Base-by-base conservation (phyloP, 2,113 vertebrate species). In the Rhinolophus ferrumequinum region DNA sequence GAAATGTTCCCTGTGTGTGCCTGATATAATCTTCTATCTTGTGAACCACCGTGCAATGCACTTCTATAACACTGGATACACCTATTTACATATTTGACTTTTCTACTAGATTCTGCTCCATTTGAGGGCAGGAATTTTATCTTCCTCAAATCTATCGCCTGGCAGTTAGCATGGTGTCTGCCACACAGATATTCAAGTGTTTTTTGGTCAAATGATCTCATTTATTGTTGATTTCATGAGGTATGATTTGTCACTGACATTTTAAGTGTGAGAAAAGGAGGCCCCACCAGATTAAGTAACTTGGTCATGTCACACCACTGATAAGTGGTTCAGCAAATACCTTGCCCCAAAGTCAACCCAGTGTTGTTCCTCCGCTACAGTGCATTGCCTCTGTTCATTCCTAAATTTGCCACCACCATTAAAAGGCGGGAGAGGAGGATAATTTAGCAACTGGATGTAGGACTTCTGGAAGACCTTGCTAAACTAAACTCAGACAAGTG, bases 241-340 rank as follows among this genome's bases (percentile, higher is more conserved):
- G 19, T 41, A 52, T 62, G 10, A 21, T 38, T 97, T 91, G 66
- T 66, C 82, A 60, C 70, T 90, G 69, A 67, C 9, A 69, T 87
- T 95, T 60, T 83, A 83, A 35, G 52, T 21, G 33, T 69, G 67
- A 54, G 35, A 16, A 50, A 77, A 83, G 69, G 26, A 81, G 21
- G 47, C 13, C 38, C 35, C 16, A 54, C 8, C 11, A 60, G 62
- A 50, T 12, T 26, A 70, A 88, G 35, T 33, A 10, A 50, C 6
- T 47, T 82, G 38, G 38, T 50, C 16, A 54, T 7, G 18, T 44
- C 26, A 62, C 19, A 47, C 3, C 50, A 77, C 33, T 69, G 33
- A 11, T 8, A 64, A 70, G 52, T 28, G 72, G 16, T 38, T 41
- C 1, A n/a, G 38, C 69, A 69, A 50, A 52, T 4, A 21, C 7